Conservation (phyloP, 2,888 invertebrate genomes). For the Eupeodes luniger region DNA sequence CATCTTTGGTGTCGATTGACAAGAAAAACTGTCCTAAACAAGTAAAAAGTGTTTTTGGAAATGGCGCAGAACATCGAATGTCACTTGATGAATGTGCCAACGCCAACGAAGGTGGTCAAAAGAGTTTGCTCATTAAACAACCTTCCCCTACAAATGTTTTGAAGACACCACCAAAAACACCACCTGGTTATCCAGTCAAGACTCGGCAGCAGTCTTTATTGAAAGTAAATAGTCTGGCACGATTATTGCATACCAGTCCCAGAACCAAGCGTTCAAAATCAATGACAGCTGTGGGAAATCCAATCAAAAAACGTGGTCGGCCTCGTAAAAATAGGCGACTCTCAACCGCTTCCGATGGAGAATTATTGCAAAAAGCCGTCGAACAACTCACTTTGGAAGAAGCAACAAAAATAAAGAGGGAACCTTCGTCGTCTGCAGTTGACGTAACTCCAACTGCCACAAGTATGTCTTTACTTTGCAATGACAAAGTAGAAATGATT, state of each 20-base stretch:
- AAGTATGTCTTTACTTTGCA: slow-evolving; percentile 47
- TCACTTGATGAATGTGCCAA: not conserved
- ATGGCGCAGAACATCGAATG: slow-evolving; percentile 25
- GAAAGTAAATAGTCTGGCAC: slow-evolving; percentile 62
- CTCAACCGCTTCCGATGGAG: slow-evolving; percentile 60
- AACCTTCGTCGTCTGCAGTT: not conserved
- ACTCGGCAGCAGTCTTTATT: slow-evolving; percentile 59
- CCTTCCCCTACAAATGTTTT: slow-evolving; percentile 34
- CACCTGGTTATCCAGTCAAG: not conserved
- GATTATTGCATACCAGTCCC: slow-evolving; percentile 63
- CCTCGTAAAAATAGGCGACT: slow-evolving; percentile 26
- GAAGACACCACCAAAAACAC: not conserved
- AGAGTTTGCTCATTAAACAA: slow-evolving; percentile 55
- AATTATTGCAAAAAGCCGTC: slow-evolving; percentile 34
- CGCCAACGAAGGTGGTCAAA: slow-evolving; percentile 30
- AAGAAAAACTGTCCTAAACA: slow-evolving; percentile 57
- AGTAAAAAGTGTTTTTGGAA: slow-evolving; percentile 45
- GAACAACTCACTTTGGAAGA: slow-evolving; percentile 1
- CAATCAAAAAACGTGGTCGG: slow-evolving; percentile 36
- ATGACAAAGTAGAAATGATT: slow-evolving; percentile 52
- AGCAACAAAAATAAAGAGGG: not conserved
- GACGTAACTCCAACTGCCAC: not conserved
- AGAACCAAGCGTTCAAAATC: slow-evolving; percentile 70
- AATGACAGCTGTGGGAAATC: slow-evolving; percentile 31
- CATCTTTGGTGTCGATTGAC: slow-evolving; percentile 62